Percentiles rank a stretch among this genome's conserved stretches.
Conservation (phyloP, 2,113 vertebrate species). For the Periophthalmodon schlosseri region DNA sequence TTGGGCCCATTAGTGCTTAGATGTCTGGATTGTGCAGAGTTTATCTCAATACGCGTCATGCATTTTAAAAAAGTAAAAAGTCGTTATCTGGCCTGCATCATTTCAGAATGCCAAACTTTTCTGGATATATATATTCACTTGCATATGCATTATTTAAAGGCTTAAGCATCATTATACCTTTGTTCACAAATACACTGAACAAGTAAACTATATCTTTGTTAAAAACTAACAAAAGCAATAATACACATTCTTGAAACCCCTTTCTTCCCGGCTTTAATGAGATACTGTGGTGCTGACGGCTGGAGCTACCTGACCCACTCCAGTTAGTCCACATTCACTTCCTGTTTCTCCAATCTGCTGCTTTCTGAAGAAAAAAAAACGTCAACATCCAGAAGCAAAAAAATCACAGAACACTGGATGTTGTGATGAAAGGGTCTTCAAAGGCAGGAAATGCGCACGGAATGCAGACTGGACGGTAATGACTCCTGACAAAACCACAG, state of each 20-base stretch:
- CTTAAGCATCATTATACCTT: no score
- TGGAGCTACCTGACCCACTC: slow-evolving; percentile 15
- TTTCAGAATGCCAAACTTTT: no score
- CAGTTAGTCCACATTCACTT: slow-evolving; percentile 15
- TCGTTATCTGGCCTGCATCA: no score
- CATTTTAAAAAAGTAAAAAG: no score
- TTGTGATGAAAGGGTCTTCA: background rate
- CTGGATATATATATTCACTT: no score
- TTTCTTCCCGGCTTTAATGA: background rate
- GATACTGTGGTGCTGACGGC: background rate
- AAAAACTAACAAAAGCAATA: no score
- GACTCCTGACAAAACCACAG: slow-evolving; percentile 8
- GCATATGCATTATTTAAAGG: no score
- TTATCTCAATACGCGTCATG: no score
- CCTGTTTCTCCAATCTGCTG: background rate
- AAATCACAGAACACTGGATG: background rate
- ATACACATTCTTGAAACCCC: background rate
- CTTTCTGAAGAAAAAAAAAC: background rate
- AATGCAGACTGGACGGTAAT: slow-evolving; percentile 1
- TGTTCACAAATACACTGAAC: no score
- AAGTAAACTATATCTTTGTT: no score
- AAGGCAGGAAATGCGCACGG: background rate
- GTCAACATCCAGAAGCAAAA: slow-evolving; percentile 4
- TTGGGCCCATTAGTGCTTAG: no score
- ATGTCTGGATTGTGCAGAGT: no score